Conservation (phyloP, 2,113 vertebrate genomes). For the Chaetura pelagica region DNA sequence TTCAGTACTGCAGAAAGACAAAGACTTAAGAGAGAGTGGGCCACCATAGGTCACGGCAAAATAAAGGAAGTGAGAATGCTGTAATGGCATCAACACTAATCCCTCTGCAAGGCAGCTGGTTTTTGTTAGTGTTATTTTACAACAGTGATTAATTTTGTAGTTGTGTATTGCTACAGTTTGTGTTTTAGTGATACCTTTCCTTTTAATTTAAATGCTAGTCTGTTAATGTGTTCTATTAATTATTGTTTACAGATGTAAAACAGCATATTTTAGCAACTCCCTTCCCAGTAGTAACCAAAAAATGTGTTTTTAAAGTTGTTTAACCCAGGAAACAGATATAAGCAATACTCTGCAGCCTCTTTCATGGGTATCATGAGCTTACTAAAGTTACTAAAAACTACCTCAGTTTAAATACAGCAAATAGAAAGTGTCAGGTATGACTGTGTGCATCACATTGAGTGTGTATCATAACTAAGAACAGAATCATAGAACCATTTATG, state of each 20-base stretch:
- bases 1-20: not conserved
- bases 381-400: not conserved
- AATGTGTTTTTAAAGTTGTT: not conserved
- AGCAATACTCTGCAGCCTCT: not conserved
- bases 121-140: constrained; percentile 12
- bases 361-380: not conserved
- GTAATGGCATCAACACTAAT: not conserved
- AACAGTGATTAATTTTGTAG: not conserved
- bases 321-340: not conserved
- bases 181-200: not conserved
- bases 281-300: not conserved
- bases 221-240: not conserved
- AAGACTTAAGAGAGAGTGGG: not conserved
- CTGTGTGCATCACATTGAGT: not conserved
- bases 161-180: not conserved
- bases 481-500: not conserved
- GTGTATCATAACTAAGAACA: not conserved
- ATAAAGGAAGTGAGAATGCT: not conserved
- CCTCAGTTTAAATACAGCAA: not conserved
- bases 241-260: not conserved
- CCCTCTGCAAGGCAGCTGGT: not conserved
- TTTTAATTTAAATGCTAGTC: not conserved
- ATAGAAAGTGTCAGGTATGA: not conserved
- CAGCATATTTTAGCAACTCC: not conserved
- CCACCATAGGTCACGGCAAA: not conserved